phyloP scores from a whole-genome alignment of 2,888 invertebrate species.

The Caenorhabditis plicata region DNA sequence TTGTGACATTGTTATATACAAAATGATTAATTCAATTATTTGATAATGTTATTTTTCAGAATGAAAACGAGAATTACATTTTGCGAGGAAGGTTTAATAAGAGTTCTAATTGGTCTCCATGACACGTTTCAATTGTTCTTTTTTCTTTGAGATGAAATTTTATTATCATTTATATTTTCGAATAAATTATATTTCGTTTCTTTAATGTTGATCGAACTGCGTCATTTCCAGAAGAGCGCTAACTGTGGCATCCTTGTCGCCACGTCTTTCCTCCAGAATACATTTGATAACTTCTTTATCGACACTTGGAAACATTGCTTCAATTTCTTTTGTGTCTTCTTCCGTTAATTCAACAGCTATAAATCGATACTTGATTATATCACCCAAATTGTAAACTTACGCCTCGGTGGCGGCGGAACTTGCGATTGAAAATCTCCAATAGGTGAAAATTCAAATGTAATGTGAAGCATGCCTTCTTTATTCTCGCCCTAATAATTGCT shows the following conservation, averaged over 20 bases:
- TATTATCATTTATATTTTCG: background rate
- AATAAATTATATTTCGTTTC: constrained; percentile 1
- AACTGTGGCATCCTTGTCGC: constrained; percentile 86
- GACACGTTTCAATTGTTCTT: background rate
- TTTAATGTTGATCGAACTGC: constrained; percentile 10
- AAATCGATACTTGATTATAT: no score
- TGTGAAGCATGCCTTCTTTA: constrained; percentile 87
- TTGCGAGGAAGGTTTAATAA: background rate
- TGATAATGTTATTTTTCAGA: background rate
- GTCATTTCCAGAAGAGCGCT: constrained; percentile 84
- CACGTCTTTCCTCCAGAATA: constrained; percentile 65
- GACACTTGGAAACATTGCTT: constrained; percentile 94
- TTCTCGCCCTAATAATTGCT: no score
- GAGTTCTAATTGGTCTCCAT: background rate
- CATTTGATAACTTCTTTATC: constrained; percentile 80
- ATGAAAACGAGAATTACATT: no score
- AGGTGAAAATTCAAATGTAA: constrained; percentile 77
- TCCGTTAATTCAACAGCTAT: constrained; percentile 56
- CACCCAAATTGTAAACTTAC: constrained; percentile 11
- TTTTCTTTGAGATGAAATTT: constrained; percentile 1
- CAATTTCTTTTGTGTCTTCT: constrained; percentile 71
- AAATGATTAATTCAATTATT: no score
- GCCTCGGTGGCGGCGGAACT: constrained; percentile 4
- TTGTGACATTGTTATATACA: no score
- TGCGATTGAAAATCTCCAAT: constrained; percentile 31